Evolutionary conservation across 2,888 invertebrate genomes (phyloP).

Genomic region (Acholoe squamosa): DNA sequence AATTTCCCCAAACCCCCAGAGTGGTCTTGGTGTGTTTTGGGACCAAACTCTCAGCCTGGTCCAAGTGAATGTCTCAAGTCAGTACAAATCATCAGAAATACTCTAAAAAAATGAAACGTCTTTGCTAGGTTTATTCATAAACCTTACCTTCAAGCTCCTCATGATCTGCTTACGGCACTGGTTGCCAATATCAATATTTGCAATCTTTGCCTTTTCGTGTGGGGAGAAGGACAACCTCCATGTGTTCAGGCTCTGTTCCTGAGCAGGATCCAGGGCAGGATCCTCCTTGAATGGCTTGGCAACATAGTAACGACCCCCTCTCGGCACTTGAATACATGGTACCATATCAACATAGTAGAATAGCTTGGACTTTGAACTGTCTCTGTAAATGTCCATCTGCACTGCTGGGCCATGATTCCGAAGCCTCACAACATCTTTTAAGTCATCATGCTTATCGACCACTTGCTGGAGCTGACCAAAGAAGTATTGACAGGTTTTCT

Average conservation of each 20-base stretch:
- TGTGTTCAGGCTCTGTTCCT: neutral
- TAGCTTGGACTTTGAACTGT: neutral
- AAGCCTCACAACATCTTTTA: neutral
- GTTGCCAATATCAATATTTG: neutral
- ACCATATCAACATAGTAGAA: slow-evolving; percentile 12
- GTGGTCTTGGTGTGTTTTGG: neutral
- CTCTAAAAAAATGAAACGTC: neutral
- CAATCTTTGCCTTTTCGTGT: neutral
- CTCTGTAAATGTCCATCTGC: slow-evolving; percentile 7
- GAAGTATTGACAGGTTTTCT: neutral
- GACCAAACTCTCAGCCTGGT: neutral
- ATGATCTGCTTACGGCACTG: slow-evolving; percentile 13
- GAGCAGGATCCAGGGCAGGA: neutral
- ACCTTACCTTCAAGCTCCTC: neutral
- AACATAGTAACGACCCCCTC: neutral
- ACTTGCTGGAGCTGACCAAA: neutral
- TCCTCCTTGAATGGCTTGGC: neutral
- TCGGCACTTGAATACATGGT: neutral
- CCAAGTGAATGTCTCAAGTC: neutral
- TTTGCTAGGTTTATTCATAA: neutral
- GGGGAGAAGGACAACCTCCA: neutral
- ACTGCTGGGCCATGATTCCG: neutral
- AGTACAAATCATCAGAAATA: neutral
- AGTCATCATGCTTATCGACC: neutral
- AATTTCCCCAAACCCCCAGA: too few species aligned